Evolutionary conservation across 2,113 vertebrate genomes (phyloP).

Genomic region (Actenoides hombroni): DNA sequence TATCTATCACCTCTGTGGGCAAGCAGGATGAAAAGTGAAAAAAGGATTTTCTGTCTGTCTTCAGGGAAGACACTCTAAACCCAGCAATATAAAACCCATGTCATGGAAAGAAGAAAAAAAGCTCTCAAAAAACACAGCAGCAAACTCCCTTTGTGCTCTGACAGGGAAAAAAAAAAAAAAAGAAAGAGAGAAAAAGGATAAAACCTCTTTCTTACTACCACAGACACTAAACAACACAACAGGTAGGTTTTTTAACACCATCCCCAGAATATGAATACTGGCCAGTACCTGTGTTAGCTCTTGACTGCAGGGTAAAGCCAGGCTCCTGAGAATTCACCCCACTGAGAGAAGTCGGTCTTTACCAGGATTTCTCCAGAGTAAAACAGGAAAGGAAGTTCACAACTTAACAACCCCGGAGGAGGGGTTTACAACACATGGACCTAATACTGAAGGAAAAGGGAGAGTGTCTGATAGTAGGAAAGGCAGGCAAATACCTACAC

Average conservation of each 20-base stretch:
- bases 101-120: background rate
- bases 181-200: background rate
- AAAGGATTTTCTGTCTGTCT: background rate
- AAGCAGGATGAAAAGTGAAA: background rate
- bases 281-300: background rate
- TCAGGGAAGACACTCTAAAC: background rate
- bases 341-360: background rate
- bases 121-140: accelerated
- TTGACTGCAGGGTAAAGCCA: background rate
- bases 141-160: background rate
- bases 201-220: background rate
- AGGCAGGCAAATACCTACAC: background rate
- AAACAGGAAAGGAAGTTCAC: background rate
- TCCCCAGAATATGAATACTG: background rate
- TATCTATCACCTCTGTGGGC: background rate
- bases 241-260: background rate
- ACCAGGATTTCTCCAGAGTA: background rate
- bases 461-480: background rate
- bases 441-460: background rate
- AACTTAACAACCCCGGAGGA: background rate
- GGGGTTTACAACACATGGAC: accelerated
- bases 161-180: background rate
- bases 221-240: background rate
- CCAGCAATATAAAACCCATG: background rate
- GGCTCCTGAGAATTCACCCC: background rate